Evolutionary conservation across 1,140 invertebrate genomes (phyloP).

Genomic region (Popillia japonica): DNA sequence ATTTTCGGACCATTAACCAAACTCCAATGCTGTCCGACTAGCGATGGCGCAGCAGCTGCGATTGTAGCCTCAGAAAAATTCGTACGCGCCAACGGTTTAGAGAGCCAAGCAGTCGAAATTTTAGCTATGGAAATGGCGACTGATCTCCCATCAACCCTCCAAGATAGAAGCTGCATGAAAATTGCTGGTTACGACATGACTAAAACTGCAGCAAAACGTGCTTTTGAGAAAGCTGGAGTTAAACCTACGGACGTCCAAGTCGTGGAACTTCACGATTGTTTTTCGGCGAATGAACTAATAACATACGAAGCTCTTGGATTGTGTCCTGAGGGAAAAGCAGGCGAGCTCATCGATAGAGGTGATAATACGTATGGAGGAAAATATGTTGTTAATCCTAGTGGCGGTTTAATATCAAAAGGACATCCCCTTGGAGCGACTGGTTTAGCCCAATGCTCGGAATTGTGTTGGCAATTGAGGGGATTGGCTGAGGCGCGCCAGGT

Average conservation of each 20-base stretch:
- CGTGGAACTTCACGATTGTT: conserved; percentile 98
- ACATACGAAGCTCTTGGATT: conserved; percentile 97
- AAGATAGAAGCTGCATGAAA: conserved; percentile 89
- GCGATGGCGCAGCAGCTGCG: conserved; percentile 93
- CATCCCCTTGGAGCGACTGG: conserved; percentile 98
- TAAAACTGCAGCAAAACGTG: conserved; percentile 78
- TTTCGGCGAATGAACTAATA: conserved; percentile 96
- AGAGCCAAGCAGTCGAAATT: conserved; percentile 92
- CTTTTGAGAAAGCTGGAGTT: conserved; percentile 80
- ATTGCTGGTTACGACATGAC: conserved; percentile 97
- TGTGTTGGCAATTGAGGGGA: conserved; percentile 93
- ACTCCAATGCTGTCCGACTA: conserved; percentile 96
- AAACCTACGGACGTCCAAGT: conserved; percentile 88
- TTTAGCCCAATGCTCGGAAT: conserved; percentile 93
- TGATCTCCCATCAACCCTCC: conserved; percentile 86
- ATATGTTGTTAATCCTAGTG: conserved; percentile 97
- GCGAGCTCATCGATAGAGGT: conserved; percentile 90
- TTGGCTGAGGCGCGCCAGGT: conserved; percentile 93
- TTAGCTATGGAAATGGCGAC: conserved; percentile 96
- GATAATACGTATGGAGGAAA: conserved; percentile 98
- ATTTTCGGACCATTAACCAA: conserved; percentile 93
- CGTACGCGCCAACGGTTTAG: conserved; percentile 81
- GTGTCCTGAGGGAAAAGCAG: conserved; percentile 90
- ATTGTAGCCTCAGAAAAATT: conserved; percentile 92
- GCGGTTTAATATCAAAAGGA: conserved; percentile 97